These are phyloP conservation scores for Drosophila parthenogenetica DNA, from an alignment of 2,888 invertebrate species.

Conservation along the genomic window DNA sequence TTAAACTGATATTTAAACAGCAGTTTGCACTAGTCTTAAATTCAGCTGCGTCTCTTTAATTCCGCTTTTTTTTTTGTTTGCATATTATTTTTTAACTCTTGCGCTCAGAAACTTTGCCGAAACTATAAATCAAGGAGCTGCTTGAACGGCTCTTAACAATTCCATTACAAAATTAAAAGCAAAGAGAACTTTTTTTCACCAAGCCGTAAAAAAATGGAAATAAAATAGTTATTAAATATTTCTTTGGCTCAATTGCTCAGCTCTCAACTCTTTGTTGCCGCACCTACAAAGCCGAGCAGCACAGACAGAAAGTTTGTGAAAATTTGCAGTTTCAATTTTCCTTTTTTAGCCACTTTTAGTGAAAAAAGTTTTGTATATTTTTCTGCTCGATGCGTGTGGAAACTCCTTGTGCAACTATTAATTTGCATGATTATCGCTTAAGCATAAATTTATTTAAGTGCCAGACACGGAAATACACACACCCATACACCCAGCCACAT, in stretches of 20 bases:
- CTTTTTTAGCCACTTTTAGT: conserved; percentile 13
- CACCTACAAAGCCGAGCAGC: conserved; percentile 56
- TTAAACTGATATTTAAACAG: conserved; percentile 65
- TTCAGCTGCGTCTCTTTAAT: conserved; percentile 44
- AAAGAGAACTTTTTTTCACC: conserved; percentile 51
- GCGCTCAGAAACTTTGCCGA: conserved; percentile 46
- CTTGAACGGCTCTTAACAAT: conserved; percentile 57
- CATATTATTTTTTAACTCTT: conserved; percentile 16
- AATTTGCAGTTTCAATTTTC: conserved; percentile 19
- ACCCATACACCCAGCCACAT: conserved; percentile 4
- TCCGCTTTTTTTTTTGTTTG: conserved; percentile 12
- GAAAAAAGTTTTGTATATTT: conserved; percentile 46
- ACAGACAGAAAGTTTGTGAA: conserved; percentile 47
- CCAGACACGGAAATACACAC: conserved; percentile 34
- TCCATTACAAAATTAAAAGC: conserved; percentile 78
- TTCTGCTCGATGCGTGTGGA: conserved; percentile 35
- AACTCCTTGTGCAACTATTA: conserved; percentile 69
- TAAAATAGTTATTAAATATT: conserved; percentile 74
- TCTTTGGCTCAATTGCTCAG: conserved; percentile 67
- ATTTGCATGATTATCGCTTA: conserved; percentile 83
- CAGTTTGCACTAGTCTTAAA: conserved; percentile 60
- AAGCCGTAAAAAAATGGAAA: conserved; percentile 1
- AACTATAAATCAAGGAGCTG: conserved; percentile 61
- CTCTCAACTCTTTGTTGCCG: conserved; percentile 53
- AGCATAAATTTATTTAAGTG: conserved; percentile 75